A percentile compares a stretch with the other conserved stretches of the same genome.
Evolutionary conservation across 1,140 invertebrate species (phyloP).

Genomic region (Eufriesea mexicana): DNA sequence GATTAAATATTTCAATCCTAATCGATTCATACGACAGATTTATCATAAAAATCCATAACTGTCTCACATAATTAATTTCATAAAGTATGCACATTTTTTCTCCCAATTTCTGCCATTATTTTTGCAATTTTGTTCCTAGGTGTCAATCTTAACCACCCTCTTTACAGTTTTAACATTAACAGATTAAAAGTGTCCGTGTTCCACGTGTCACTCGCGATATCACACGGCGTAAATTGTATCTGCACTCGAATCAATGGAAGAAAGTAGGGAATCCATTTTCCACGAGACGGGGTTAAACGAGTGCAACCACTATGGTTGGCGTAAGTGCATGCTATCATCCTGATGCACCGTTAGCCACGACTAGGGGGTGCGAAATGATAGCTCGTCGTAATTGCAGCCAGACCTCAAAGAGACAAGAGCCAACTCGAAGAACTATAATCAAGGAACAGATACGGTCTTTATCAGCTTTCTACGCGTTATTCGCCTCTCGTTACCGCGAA

Average conservation of each 20-base stretch:
- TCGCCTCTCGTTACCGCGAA: not conserved
- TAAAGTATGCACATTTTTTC: too few species aligned
- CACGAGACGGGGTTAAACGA: conserved; percentile 32
- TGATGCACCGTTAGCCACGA: conserved; percentile 37
- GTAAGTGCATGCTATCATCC: conserved; percentile 44
- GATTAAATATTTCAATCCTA: too few species aligned
- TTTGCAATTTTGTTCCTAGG: not conserved
- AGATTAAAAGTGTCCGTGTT: not conserved
- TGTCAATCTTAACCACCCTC: not conserved
- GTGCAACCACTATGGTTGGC: conserved; percentile 25
- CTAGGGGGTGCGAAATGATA: conserved; percentile 23
- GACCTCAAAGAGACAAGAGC: conserved; percentile 38
- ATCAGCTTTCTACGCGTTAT: not conserved
- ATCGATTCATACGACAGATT: too few species aligned
- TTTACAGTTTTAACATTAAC: not conserved
- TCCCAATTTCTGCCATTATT: not conserved
- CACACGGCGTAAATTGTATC: not conserved
- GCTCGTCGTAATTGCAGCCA: conserved; percentile 28
- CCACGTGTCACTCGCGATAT: not conserved
- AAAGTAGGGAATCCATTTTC: conserved; percentile 8
- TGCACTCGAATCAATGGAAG: not conserved
- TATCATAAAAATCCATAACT: too few species aligned
- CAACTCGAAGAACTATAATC: conserved; percentile 23
- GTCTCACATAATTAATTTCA: too few species aligned
- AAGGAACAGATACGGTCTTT: conserved; percentile 20